Evolutionary conservation across 2,797 vertebrate genomes (phyloP), one percentile per base, ranked within the genome.

Genomic region (Euphonia xanthogaster): DNA sequence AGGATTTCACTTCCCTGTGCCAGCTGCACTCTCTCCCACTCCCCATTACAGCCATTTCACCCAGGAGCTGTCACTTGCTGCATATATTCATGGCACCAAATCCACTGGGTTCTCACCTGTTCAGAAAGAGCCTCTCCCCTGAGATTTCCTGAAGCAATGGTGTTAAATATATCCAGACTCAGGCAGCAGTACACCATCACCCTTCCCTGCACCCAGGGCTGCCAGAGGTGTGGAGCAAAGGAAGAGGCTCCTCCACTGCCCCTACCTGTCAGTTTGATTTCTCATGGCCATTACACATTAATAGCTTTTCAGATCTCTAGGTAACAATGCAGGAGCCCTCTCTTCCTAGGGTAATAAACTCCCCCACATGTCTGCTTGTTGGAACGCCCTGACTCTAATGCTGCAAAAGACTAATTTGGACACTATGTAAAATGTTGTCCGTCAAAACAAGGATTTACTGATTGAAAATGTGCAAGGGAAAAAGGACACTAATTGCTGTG

Each of bases 21-120:
- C 0, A 0, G 67, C 14, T 4, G 63, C 0, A 0, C 11, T 83
- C 53, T 58, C 51, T 57, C 58, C 42, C 20, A 7, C 12, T 39
- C 28, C 8, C 10, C 70, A 8, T 39, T 18, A 53, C 40, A 80
- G 12, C 11, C 57, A 14, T 65, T 66, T 40, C 54, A 20, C 21
- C 24, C 71, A 44, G n/a, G 35, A 75, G 47, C 33, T 63, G 37
- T 3, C 53, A 57, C 54, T 57, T 54, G 51, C 28, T 5, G 0
- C 28, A 1, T 4, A 8, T 27, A 85, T 55, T 42, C 5, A 5
- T 9, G 17, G 62, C 66, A 58, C 45, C 44, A 80, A n/a, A 66
- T 14, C 45, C 33, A 16, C 31, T 25, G 44, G 20, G 25, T 40
- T 62, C 83, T 62, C 80, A 73, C 24, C 70, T 87, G 22, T 25